Conservation (phyloP, 2,797 vertebrate genomes). For the Sternotherus odoratus region DNA sequence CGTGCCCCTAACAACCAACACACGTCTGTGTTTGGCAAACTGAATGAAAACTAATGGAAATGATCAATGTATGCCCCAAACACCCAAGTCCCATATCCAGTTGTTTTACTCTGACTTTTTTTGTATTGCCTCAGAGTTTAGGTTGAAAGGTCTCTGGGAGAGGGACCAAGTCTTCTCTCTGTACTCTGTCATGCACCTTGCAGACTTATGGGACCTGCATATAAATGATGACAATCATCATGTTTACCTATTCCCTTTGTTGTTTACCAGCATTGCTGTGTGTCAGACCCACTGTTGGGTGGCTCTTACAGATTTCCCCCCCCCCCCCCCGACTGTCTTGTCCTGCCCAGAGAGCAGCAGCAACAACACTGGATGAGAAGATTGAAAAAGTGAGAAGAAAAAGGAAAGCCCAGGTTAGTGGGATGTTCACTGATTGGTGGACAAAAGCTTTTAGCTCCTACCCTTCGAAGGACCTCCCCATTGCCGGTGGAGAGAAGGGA, state of each 20-base stretch:
- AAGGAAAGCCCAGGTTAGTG: slow-evolving; percentile 89
- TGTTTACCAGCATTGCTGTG: background rate
- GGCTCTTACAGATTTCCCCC: background rate
- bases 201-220: background rate
- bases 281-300: background rate
- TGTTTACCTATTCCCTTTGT: background rate
- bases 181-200: background rate
- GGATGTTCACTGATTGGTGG: background rate
- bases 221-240: background rate
- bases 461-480: rapidly evolving
- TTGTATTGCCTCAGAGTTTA: background rate
- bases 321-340: background rate
- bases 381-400: slow-evolving; percentile 93
- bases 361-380: slow-evolving; percentile 95
- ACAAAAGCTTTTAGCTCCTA: background rate
- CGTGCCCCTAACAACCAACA: background rate
- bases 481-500: background rate
- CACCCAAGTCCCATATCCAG: background rate
- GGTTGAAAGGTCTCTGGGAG: background rate
- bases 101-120: background rate
- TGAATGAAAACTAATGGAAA: background rate
- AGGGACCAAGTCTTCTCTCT: background rate
- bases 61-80: background rate
- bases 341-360: slow-evolving; percentile 82
- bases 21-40: background rate